Percentiles rank a stretch among this genome's conserved stretches.
Conservation (phyloP, 2,888 invertebrate genomes). For the Octonoba sinensis region DNA sequence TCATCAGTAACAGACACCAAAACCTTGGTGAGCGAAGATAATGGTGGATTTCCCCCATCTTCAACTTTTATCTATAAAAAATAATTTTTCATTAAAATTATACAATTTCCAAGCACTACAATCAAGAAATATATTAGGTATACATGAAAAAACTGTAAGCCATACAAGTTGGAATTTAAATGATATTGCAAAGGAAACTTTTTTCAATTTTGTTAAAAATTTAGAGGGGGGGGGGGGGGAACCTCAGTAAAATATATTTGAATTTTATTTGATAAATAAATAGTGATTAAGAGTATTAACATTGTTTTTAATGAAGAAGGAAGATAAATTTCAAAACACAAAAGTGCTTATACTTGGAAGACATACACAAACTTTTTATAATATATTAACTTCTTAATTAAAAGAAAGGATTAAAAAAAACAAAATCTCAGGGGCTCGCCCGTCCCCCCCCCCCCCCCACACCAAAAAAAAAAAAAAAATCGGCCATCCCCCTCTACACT, state of each 20-base stretch:
- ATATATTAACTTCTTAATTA: no score
- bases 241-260: background rate
- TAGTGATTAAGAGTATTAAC: no score
- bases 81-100: background rate
- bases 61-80: conserved; percentile 77
- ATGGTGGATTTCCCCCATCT: conserved; percentile 85
- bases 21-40: conserved; percentile 79
- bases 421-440: no score
- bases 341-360: no score
- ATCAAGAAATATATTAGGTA: background rate
- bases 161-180: background rate
- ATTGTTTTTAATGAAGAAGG: no score
- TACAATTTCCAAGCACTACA: background rate
- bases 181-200: background rate
- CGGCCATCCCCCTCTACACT: no score
- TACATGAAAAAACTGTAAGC: background rate
- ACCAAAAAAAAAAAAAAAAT: no score
- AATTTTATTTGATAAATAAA: background rate
- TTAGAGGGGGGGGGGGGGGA: background rate
- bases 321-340: no score
- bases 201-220: background rate
- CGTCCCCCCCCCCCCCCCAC: no score
- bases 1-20: conserved; percentile 90
- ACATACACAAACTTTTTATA: no score
- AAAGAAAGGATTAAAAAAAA: no score